phyloP scores from a whole-genome alignment of 2,797 vertebrate genomes.

The Rhyacichthys aspro region DNA sequence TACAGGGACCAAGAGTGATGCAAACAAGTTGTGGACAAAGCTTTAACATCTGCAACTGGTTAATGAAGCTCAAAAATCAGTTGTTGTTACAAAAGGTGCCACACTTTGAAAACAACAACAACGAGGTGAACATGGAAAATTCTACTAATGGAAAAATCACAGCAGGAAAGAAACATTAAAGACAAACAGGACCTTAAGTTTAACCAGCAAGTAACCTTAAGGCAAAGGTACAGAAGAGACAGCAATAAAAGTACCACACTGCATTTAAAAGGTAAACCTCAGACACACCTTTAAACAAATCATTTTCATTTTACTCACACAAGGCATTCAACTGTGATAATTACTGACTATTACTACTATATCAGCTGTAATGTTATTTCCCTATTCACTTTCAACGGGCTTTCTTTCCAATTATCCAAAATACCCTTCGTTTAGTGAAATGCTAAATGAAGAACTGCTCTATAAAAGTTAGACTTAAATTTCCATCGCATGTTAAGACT shows the following conservation, averaged over 20 bases:
- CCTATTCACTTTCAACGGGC: too few relatives aligned
- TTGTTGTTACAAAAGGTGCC: conserved; percentile 48
- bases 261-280: neutral
- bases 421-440: too few relatives aligned
- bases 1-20: conserved; percentile 7
- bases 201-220: conserved; percentile 21
- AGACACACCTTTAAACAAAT: neutral
- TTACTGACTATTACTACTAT: too few relatives aligned
- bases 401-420: too few relatives aligned
- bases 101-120: conserved; percentile 52
- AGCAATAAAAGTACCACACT: neutral
- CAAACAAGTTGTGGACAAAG: conserved; percentile 29
- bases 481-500: neutral
- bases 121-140: conserved; percentile 70
- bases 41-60: conserved; percentile 66
- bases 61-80: conserved; percentile 57
- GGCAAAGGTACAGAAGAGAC: conserved; percentile 26
- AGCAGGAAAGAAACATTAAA: conserved; percentile 41
- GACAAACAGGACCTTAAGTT: conserved; percentile 3
- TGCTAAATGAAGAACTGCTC: neutral
- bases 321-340: too few relatives aligned
- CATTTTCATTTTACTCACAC: too few relatives aligned
- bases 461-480: neutral
- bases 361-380: too few relatives aligned
- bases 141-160: conserved; percentile 40